Evolutionary conservation across 2,113 vertebrate genomes (phyloP).

Genomic region (Euleptes europaea): DNA sequence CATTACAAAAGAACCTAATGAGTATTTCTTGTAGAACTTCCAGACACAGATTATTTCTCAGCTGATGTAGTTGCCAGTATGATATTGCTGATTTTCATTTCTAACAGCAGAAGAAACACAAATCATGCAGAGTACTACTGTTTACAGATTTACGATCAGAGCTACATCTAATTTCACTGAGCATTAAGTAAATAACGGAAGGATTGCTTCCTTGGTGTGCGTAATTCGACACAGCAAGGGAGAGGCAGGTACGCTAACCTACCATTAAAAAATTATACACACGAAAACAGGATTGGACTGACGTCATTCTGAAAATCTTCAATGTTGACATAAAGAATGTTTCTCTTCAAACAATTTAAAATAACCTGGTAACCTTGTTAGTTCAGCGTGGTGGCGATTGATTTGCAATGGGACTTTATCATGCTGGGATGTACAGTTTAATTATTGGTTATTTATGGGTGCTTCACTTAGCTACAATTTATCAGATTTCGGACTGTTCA

Average conservation of each 20-base stretch:
- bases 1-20: background rate
- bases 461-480: background rate
- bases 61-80: background rate
- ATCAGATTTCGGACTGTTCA: slow-evolving; percentile 12
- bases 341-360: slow-evolving; percentile 7
- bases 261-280: background rate
- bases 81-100: background rate
- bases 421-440: slow-evolving; percentile 25
- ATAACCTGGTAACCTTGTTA: background rate
- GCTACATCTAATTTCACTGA: background rate
- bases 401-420: slow-evolving; percentile 9
- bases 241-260: background rate
- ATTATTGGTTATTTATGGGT: background rate
- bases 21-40: background rate
- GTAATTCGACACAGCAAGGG: slow-evolving; percentile 4
- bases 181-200: background rate
- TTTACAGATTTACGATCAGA: background rate
- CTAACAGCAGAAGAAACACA: background rate
- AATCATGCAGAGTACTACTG: background rate
- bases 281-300: background rate
- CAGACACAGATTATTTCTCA: background rate
- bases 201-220: background rate
- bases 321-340: background rate
- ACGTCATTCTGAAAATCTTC: slow-evolving; percentile 9
- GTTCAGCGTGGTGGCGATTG: background rate